Base-by-base conservation (phyloP, 1,140 invertebrate species). In the Leptonema lineaticorne region DNA sequence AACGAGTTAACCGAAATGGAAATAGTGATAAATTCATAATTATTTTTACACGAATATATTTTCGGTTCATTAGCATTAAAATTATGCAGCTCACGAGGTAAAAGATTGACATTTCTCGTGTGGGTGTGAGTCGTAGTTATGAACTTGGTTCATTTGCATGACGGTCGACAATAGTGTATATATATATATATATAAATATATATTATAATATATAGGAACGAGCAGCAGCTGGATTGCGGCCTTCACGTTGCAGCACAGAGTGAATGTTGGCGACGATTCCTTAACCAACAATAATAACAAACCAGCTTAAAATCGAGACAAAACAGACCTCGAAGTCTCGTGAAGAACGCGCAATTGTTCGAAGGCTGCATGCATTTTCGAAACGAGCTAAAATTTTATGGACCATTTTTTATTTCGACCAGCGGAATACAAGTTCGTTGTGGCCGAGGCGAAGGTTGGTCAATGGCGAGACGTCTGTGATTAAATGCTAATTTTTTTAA, bases 321-420 rank as follows among this genome's bases (percentile, higher is more conserved):
- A 59, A 9, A 57, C 29, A 66, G 50, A 57, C 64, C 64, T 66
- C 64, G 50, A 66, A 66, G 27, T 4, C 63, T 45, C 62, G n/a
- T n/a, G n/a, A n/a, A n/a, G n/a, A 64, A 29, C 41, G 41, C 18
- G 58, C 20, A 26, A 62, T 22, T 18, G 22, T 37, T 33, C n/a
- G 16, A 50, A 64, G 62, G 45, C 46, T 64, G 33, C 24, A 22
- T 28, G 11, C 22, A 53, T 53, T 53, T 11, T 53, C 50, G 20
- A 11, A 41, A 2, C 11, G 16, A 14, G 37, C 50, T 11, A 8
- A 26, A 11, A 50, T 20, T 20, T 50, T 22, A 50, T 53, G 50
- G 27, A 11, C 50, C 11, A 24, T 9, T n/a, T 45, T 16, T 14
- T n/a, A n/a, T 3, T 45, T 14, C 4, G 37, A 45, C 37, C 3